Conservation (phyloP, 2,888 invertebrate genomes). For the Chrysolina haemoptera region DNA sequence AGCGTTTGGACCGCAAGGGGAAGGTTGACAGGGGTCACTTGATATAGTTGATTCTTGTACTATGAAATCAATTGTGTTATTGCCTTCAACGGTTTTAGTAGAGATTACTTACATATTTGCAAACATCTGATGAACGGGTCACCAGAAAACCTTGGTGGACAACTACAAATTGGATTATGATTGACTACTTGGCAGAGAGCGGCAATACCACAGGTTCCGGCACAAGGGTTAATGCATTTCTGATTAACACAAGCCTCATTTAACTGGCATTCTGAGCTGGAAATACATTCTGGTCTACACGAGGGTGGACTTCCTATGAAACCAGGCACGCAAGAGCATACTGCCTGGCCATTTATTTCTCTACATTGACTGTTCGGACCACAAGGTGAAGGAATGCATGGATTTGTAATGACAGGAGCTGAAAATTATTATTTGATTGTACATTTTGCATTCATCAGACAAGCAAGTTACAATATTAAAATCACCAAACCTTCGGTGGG, state of each 20-base stretch:
- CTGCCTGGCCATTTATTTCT: slow-evolving; percentile 72
- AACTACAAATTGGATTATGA: slow-evolving; percentile 75
- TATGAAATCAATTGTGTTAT: slow-evolving; percentile 30
- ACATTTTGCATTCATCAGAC: neutral
- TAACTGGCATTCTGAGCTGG: slow-evolving; percentile 73
- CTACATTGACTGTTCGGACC: slow-evolving; percentile 74
- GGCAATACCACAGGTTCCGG: slow-evolving; percentile 73
- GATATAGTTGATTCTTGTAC: slow-evolving; percentile 51
- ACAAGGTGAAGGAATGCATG: slow-evolving; percentile 74
- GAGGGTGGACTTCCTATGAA: slow-evolving; percentile 74
- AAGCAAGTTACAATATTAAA: too few species aligned
- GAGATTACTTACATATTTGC: slow-evolving; percentile 65
- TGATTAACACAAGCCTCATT: slow-evolving; percentile 74
- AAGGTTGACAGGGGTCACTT: slow-evolving; percentile 77
- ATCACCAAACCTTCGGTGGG: too few species aligned
- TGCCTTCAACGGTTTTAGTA: neutral
- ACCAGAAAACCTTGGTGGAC: slow-evolving; percentile 72
- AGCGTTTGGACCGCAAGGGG: slow-evolving; percentile 81
- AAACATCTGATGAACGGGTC: slow-evolving; percentile 80
- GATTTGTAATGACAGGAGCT: slow-evolving; percentile 53
- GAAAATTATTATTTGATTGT: slow-evolving; percentile 43
- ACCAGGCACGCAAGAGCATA: slow-evolving; percentile 74
- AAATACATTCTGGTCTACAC: slow-evolving; percentile 75
- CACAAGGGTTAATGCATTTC: slow-evolving; percentile 76
- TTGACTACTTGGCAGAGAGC: slow-evolving; percentile 74